Conservation (phyloP, 2,113 vertebrate species). For the Hippocampus mohnikei region DNA sequence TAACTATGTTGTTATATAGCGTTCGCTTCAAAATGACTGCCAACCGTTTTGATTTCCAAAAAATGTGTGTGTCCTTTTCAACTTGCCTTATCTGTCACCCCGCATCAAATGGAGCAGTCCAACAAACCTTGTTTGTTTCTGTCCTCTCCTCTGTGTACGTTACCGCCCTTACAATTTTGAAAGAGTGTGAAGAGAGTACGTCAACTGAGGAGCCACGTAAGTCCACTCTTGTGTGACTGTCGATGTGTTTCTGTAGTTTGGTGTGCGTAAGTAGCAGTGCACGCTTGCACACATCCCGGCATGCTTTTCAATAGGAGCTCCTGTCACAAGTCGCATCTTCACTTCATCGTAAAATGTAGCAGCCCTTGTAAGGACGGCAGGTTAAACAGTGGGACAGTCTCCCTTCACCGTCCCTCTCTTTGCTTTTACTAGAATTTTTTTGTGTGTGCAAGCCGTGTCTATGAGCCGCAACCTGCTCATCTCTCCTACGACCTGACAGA, state of each 20-base stretch:
- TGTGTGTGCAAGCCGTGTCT: conserved; percentile 23
- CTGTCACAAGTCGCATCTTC: conserved; percentile 26
- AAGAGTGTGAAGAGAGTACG: conserved; percentile 74
- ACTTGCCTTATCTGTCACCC: not conserved
- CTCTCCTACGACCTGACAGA: conserved; percentile 12
- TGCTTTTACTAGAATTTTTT: conserved; percentile 18
- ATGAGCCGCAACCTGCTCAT: conserved; percentile 1
- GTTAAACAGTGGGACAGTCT: conserved; percentile 42
- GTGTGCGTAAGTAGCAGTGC: conserved; percentile 10
- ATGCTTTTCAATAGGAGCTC: conserved; percentile 29
- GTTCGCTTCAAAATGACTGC: not conserved
- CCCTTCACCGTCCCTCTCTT: conserved; percentile 21
- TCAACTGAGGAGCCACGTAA: conserved; percentile 70
- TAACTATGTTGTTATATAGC: not conserved
- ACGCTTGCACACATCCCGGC: conserved; percentile 19
- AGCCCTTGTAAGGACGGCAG: conserved; percentile 34
- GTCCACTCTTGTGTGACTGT: conserved; percentile 50
- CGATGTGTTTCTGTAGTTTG: conserved; percentile 29
- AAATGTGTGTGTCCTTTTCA: conserved; percentile 5
- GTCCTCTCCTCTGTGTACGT: conserved; percentile 29
- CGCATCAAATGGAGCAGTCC: conserved; percentile 1
- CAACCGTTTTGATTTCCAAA: not conserved
- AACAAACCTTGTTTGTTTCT: conserved; percentile 16
- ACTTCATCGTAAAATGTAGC: conserved; percentile 56
- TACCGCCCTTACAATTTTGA: conserved; percentile 26